Percentiles rank a stretch among this genome's conserved stretches.
phyloP scores from a whole-genome alignment of 2,113 vertebrate genomes.

The Lasiurus cinereus region DNA sequence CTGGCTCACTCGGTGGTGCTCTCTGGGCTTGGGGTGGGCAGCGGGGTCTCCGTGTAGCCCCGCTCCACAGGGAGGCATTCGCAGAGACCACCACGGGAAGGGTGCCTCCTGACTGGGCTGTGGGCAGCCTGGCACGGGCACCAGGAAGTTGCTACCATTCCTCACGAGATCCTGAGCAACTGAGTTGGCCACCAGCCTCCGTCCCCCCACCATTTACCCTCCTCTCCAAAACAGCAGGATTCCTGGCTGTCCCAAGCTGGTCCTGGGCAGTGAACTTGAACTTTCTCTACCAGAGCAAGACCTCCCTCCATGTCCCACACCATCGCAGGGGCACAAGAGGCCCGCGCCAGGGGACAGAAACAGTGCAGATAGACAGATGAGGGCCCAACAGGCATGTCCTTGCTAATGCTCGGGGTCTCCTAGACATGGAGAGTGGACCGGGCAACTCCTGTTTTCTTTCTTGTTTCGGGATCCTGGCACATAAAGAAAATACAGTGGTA shows the following conservation, averaged over 20 bases:
- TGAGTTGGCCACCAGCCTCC: not conserved
- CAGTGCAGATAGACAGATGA: not conserved
- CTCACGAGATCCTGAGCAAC: not conserved
- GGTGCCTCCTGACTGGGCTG: fast-evolving
- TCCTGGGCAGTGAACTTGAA: too few relatives aligned
- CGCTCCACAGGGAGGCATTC: not conserved
- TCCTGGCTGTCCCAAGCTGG: not conserved
- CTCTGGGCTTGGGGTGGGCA: not conserved
- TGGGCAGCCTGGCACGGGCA: fast-evolving
- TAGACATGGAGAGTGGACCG: not conserved
- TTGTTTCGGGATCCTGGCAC: not conserved
- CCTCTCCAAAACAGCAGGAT: not conserved
- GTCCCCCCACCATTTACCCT: too few relatives aligned
- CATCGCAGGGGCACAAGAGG: too few relatives aligned
- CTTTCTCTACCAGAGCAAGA: not conserved
- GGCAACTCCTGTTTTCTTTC: not conserved
- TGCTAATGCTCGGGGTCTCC: not conserved
- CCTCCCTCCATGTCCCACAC: not conserved
- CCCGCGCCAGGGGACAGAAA: not conserved
- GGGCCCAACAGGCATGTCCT: not conserved
- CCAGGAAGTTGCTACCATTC: not conserved
- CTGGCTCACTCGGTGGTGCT: not conserved
- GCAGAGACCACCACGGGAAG: fast-evolving
- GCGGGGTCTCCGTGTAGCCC: not conserved
- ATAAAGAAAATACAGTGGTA: not conserved